Evolutionary conservation across 2,888 invertebrate species (phyloP).

Genomic region (Nephrotoma guestfalica): DNA sequence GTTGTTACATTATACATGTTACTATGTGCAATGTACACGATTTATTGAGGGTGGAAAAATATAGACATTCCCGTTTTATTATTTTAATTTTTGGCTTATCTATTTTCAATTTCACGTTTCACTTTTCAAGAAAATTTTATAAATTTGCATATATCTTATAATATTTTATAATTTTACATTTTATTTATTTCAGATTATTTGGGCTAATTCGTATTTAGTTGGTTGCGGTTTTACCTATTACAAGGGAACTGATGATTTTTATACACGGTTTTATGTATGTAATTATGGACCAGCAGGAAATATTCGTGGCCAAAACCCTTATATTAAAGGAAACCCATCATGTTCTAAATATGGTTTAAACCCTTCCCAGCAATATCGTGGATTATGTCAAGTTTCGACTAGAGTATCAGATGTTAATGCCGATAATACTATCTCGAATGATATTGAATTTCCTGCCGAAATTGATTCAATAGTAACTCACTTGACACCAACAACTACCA

Average conservation of each 20-base stretch:
- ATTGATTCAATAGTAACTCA: not conserved
- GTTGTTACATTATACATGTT: not conserved
- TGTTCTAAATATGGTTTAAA: conserved; percentile 55
- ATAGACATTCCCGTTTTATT: not conserved
- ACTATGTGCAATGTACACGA: not conserved
- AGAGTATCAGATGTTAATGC: not conserved
- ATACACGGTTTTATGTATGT: conserved; percentile 54
- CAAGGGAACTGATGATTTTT: conserved; percentile 40
- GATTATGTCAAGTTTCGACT: conserved; percentile 45
- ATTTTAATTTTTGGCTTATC: not conserved
- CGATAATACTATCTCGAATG: not conserved
- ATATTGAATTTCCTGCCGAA: not conserved
- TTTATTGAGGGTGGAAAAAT: not conserved
- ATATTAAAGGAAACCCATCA: conserved; percentile 57
- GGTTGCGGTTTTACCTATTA: conserved; percentile 82
- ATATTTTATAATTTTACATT: not conserved
- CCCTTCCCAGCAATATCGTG: conserved; percentile 56
- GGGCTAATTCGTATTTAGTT: conserved; percentile 71
- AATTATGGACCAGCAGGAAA: conserved; percentile 79
- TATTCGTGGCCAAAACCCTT: conserved; percentile 58
- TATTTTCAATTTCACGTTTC: not conserved
- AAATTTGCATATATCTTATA: not conserved
- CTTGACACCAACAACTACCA: conserved; percentile 11
- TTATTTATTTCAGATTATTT: conserved; percentile 51
- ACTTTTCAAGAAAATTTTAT: not conserved